Evolutionary conservation across 2,113 vertebrate genomes (phyloP).

Genomic region (Grallaria varia): DNA sequence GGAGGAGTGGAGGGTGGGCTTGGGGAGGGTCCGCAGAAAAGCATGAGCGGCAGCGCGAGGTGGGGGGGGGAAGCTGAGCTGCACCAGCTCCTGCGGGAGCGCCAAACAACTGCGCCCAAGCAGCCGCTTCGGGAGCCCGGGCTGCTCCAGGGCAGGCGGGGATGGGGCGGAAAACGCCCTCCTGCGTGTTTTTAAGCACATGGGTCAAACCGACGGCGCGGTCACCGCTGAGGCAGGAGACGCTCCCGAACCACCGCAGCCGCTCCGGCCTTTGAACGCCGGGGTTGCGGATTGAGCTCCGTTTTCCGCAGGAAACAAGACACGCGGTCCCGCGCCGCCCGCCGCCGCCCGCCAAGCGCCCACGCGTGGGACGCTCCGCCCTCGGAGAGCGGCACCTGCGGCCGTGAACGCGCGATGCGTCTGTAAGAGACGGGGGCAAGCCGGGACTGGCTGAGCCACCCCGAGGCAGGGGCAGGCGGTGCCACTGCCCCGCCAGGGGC

Average conservation of each 20-base stretch:
- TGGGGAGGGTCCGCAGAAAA: neutral
- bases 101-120: neutral
- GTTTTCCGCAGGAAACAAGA: neutral
- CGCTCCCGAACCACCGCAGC: neutral
- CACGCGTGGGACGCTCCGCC: neutral
- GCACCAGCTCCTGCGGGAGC: neutral
- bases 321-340: neutral
- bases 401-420: fast-evolving
- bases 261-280: neutral
- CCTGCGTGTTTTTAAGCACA: neutral
- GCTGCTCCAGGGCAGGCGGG: neutral
- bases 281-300: fast-evolving
- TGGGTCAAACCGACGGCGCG: neutral
- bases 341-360: neutral
- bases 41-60: no score
- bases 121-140: neutral
- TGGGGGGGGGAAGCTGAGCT: neutral
- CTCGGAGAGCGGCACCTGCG: fast-evolving
- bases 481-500: neutral
- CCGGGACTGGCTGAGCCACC: neutral
- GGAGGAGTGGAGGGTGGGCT: neutral
- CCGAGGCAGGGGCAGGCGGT: neutral
- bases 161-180: neutral
- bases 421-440: fast-evolving
- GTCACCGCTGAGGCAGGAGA: neutral